Evolutionary conservation across 2,113 vertebrate species (phyloP), one percentile per base, ranked within the genome.

Genomic region (Nycticorax nycticorax): DNA sequence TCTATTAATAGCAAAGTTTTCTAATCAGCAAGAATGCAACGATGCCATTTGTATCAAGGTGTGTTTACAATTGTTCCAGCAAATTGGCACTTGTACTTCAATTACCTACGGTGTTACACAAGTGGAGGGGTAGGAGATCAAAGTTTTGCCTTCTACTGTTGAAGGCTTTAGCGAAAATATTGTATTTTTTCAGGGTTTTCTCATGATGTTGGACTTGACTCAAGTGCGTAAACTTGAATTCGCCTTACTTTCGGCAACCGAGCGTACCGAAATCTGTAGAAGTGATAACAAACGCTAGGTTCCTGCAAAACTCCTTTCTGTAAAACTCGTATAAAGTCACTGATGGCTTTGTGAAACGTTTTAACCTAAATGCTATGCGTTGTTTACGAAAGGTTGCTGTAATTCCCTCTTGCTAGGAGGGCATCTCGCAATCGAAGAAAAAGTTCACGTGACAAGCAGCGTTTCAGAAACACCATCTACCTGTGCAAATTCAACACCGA

Each of bases 31-130:
- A 94, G 91, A 97, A 97, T 80, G 95, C 95, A 92, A 93, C 8
- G 97, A 94, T 97, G 97, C 96, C 97, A 85, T 97, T 97, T 97
- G 96, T 97, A 98, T 91, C 97, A 94, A 96, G 98, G 98, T 98
- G 98, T 98, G 97, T 98, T 98, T 98, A 98, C 98, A 98, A 97
- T 78, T 93, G 98, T 96, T 96, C 92, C 96, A 94, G 96, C 97
- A 97, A 97, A 98, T 93, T 95, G 97, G 97, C 93, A 96, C 97
- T 97, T 98, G 98, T 97, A 97, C 96, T 97, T 96, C 97, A 97
- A 97, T 98, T 97, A 97, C 98, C 96, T 85, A 88, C 97, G 77
- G 92, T 94, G 88, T 89, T 60, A 84, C 96, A 93, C 91, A 93
- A 95, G 91, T 90, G 84, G 88, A 93, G 88, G 89, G 94, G 92